Conservation (phyloP, 2,888 invertebrate genomes). For the Coelopa pilipes region DNA sequence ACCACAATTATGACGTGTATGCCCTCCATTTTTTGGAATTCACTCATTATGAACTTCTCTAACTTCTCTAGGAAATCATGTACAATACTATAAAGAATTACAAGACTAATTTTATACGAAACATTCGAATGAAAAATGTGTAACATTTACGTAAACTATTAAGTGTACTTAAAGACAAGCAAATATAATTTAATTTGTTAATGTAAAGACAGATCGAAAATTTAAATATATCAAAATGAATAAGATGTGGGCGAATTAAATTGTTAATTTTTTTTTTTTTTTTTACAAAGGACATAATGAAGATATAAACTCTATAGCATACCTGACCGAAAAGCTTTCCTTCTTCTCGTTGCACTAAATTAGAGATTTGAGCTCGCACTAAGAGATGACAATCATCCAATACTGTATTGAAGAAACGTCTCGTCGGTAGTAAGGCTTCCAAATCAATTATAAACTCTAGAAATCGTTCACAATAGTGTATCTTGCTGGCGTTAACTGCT, state of each 20-base stretch:
- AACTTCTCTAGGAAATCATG: background rate
- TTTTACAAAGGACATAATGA: background rate
- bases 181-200: conserved; percentile 23
- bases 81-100: conserved; percentile 30
- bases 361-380: conserved; percentile 86
- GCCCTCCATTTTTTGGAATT: conserved; percentile 33
- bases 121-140: conserved; percentile 47
- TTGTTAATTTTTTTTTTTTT: background rate
- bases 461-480: conserved; percentile 92
- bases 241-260: background rate
- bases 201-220: conserved; percentile 8
- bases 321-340: conserved; percentile 94
- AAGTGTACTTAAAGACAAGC: conserved; percentile 38
- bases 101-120: conserved; percentile 29
- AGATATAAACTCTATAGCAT: conserved; percentile 61
- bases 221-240: background rate
- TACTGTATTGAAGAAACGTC: conserved; percentile 96
- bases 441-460: conserved; percentile 95
- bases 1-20: background rate
- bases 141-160: conserved; percentile 50
- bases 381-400: conserved; percentile 95
- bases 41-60: conserved; percentile 39
- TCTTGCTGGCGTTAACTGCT: conserved; percentile 70
- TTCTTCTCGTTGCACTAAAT: conserved; percentile 78
- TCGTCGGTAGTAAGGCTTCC: conserved; percentile 93